Conservation (phyloP, 2,888 invertebrate species). For the Eudasyphora cyanicolor region DNA sequence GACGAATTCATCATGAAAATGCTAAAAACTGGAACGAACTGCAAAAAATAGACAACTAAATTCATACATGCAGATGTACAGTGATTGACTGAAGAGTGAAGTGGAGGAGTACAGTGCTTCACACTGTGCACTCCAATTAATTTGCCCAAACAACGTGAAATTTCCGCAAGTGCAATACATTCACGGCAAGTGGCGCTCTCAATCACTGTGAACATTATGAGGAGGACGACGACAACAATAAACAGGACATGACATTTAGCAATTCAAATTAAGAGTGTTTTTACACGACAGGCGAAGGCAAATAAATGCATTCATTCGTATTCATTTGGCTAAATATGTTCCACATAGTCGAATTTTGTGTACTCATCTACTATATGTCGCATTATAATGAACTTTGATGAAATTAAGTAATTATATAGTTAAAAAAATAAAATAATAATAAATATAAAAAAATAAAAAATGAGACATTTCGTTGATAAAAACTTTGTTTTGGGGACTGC, state of each 20-base stretch:
- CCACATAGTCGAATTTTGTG: too few species aligned
- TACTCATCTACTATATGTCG: too few species aligned
- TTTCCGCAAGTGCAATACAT: slow-evolving; percentile 7
- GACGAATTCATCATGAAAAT: neutral
- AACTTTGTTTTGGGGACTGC: too few species aligned
- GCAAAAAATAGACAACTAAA: neutral
- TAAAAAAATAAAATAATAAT: too few species aligned
- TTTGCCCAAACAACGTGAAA: neutral
- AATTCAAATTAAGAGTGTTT: slow-evolving; percentile 51
- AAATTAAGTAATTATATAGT: too few species aligned
- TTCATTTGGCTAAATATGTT: too few species aligned
- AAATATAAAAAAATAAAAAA: too few species aligned
- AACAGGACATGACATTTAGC: slow-evolving; percentile 57
- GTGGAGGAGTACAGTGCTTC: neutral
- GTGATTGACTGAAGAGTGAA: too few species aligned
- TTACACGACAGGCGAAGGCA: neutral
- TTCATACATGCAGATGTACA: neutral
- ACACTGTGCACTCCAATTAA: slow-evolving; percentile 11
- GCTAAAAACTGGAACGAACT: neutral
- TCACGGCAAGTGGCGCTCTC: slow-evolving; percentile 53
- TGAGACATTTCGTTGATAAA: too few species aligned
- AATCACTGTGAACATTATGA: slow-evolving; percentile 63
- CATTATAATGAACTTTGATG: too few species aligned
- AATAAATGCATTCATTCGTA: neutral
- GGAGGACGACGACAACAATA: slow-evolving; percentile 61